Conservation (phyloP, 1,140 invertebrate genomes). For the Aculops lycopersici region DNA sequence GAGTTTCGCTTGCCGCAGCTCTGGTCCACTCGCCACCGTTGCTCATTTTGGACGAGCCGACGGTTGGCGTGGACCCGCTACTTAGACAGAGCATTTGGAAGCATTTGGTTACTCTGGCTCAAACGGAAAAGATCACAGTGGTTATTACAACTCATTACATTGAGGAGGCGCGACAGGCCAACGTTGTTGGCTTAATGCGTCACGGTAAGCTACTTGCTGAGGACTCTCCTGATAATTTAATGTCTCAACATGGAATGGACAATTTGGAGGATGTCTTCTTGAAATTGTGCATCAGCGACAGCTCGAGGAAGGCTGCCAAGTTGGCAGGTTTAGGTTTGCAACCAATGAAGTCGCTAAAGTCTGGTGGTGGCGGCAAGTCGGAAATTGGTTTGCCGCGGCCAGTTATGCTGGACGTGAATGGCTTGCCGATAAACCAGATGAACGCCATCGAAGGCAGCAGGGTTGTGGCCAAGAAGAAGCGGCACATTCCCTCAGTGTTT, state of each 20-base stretch:
- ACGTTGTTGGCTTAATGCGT: conserved; percentile 67
- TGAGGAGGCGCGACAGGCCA: conserved; percentile 54
- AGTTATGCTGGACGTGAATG: neutral
- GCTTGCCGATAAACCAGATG: neutral
- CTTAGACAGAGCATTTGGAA: conserved; percentile 41
- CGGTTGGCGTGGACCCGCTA: conserved; percentile 3
- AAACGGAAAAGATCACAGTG: conserved; percentile 40
- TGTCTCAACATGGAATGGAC: conserved; percentile 42
- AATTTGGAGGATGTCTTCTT: conserved; percentile 73
- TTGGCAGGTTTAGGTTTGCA: neutral
- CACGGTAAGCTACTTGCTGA: conserved; percentile 60
- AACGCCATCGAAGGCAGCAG: neutral
- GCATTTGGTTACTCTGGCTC: conserved; percentile 41
- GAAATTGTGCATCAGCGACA: conserved; percentile 38
- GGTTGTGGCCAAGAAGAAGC: neutral
- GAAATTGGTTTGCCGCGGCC: neutral
- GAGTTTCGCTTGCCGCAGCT: conserved; percentile 19
- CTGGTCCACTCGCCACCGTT: conserved; percentile 19
- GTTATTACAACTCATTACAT: conserved; percentile 84
- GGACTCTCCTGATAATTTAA: conserved; percentile 47
- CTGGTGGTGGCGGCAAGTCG: neutral
- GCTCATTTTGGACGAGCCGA: conserved; percentile 20
- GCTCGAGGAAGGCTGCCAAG: conserved; percentile 2
- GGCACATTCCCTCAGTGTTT: neutral
- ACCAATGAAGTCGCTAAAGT: neutral